These are phyloP conservation scores for Tauraco hartlaubi DNA, from an alignment of 2,797 vertebrate genomes.

Conservation along the genomic window DNA sequence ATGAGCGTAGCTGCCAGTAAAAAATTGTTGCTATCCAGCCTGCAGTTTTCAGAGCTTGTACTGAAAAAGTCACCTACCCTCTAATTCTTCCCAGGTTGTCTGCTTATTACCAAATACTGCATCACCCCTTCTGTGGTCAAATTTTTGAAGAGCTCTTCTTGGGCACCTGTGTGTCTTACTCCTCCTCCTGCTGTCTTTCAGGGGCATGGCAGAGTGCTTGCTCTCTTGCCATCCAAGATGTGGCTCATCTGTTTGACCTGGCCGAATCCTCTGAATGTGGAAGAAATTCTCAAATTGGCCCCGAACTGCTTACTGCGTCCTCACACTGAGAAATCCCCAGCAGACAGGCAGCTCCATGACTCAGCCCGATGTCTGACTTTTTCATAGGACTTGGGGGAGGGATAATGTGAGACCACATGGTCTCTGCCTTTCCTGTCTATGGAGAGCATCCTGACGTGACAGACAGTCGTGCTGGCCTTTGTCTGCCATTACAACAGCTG, in stretches of 20 bases:
- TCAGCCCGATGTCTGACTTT: neutral
- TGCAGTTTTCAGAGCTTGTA: neutral
- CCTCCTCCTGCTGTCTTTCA: neutral
- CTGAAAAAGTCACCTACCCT: neutral
- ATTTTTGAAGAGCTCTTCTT: neutral
- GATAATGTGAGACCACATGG: neutral
- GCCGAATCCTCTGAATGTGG: neutral
- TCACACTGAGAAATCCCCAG: neutral
- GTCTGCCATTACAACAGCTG: neutral
- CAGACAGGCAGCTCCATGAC: neutral
- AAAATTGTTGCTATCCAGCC: neutral
- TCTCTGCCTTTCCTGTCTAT: neutral
- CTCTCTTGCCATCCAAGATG: neutral
- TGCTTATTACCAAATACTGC: neutral
- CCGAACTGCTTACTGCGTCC: neutral
- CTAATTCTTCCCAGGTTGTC: neutral
- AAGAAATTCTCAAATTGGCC: neutral
- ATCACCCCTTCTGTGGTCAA: neutral
- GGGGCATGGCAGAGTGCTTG: neutral
- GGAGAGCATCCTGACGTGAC: neutral
- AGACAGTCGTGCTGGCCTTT: neutral
- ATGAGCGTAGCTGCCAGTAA: neutral
- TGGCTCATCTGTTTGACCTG: neutral
- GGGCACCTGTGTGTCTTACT: neutral
- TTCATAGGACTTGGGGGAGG: neutral